Base-by-base conservation (phyloP, 2,888 invertebrate genomes). In the Dynastes grantii region DNA sequence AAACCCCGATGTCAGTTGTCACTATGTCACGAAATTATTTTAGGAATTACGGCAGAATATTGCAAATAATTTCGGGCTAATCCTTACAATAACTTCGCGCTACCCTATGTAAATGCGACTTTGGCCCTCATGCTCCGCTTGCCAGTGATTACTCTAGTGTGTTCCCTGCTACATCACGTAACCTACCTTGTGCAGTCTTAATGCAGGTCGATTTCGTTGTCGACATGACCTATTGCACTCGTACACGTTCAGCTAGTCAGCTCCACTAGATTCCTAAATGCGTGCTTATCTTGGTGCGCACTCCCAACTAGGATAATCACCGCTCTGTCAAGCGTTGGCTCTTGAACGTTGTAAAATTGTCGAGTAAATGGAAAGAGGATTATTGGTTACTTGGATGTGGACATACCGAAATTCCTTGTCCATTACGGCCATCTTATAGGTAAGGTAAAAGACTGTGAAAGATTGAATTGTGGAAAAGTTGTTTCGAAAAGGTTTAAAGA, bases 161-260 rank as follows among this genome's bases (percentile, higher is more conserved):
- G n/a, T 61, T 22, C 73, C 45, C 55, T 16, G n/a, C 32, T 40
- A 45, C 9, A 9, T 61, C 45, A 22, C 11, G 61, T 61, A 9
- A 27, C 61, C 29, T 8, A 16, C 5, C 49, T 45, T 27, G 27
- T 75, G 73, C 73, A 75, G 61, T 61, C 27, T 75, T n/a, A 61
- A 75, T 75, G 45, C 73, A 40, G 73, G 73, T 61, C 73, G 45
- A 75, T 61, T 45, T 61, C 45, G 61, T 45, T 45, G 73, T 61
- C 22, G 45, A 45, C 58, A 37, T 71, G 71, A 55, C 68, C 68
- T 29, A 68, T 29, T 68, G 68, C 37, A 68, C 68, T 27, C 49
- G 51, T 51, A 13, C 51, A 53, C 27, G 68, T 68, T 68, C 49
- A 27, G 6, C 27, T 5, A 61, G 61, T 22, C 61, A 61, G 61